Conservation (phyloP, 2,113 vertebrate genomes). For the Bambusicola thoracicus region DNA sequence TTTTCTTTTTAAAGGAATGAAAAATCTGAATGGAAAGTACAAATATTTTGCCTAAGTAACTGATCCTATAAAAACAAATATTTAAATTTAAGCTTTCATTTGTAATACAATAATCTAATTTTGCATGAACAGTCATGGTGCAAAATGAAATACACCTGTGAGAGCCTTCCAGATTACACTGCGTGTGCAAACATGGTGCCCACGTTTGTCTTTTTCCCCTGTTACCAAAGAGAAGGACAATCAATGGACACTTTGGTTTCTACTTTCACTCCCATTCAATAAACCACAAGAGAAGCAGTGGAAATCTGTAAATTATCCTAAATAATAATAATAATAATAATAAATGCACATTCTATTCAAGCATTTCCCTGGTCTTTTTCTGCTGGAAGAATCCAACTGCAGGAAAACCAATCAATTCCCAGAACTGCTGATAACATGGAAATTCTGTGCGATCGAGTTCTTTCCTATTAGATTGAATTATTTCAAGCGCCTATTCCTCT, state of each 20-base stretch:
- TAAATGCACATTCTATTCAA: background rate
- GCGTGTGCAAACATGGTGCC: background rate
- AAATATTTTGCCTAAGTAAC: slow-evolving; percentile 8
- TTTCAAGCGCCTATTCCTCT: background rate
- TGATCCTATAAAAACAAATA: background rate
- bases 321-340: background rate
- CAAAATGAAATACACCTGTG: background rate
- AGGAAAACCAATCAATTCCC: background rate
- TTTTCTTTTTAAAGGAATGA: background rate
- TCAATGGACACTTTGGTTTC: background rate
- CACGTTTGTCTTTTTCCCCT: background rate
- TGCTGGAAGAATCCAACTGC: background rate
- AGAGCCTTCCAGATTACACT: background rate
- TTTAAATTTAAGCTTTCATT: slow-evolving; percentile 35
- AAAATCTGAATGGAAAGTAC: background rate
- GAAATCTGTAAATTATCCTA: background rate
- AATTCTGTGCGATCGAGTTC: background rate
- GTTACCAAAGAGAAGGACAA: background rate
- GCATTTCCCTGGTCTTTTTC: background rate
- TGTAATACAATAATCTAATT: background rate
- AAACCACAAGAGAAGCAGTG: background rate
- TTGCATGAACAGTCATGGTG: background rate
- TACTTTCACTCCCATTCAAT: background rate
- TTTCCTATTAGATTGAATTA: background rate
- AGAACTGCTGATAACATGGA: background rate